A percentile compares a stretch with the other conserved stretches of the same genome.
These are phyloP conservation scores for Zophobas atratus DNA, from an alignment of 1,140 invertebrate species.

Conservation along the genomic window DNA sequence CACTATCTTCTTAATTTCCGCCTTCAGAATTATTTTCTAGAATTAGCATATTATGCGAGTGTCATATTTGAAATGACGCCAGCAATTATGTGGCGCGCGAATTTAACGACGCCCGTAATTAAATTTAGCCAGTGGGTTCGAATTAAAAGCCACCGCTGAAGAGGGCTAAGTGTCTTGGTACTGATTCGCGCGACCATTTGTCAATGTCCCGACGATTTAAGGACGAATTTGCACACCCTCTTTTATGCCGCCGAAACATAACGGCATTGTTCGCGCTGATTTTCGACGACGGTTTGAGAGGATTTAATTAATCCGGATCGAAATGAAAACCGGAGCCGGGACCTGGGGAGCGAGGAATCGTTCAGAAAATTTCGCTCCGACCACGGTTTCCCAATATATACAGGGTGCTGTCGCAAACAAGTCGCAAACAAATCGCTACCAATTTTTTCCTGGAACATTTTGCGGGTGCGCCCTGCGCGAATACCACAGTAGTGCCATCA, in stretches of 20 bases:
- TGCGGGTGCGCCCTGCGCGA: no score
- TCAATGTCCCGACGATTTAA: slow-evolving; percentile 34
- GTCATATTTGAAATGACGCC: slow-evolving; percentile 50
- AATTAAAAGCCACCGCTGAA: slow-evolving; percentile 33
- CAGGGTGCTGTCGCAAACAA: no score
- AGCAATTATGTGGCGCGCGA: slow-evolving; percentile 43
- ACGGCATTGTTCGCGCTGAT: slow-evolving; percentile 30
- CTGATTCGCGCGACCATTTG: slow-evolving; percentile 22
- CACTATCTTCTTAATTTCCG: slow-evolving; percentile 58
- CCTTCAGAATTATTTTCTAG: slow-evolving; percentile 57
- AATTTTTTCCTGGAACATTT: no score
- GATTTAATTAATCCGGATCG: slow-evolving; percentile 30
- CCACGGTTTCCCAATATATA: not conserved
- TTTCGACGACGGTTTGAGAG: slow-evolving; percentile 15
- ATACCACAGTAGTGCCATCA: no score
- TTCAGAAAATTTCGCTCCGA: not conserved
- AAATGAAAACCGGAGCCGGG: not conserved
- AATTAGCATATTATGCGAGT: slow-evolving; percentile 55
- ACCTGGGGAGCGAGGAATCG: no score
- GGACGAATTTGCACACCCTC: slow-evolving; percentile 22
- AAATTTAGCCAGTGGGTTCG: slow-evolving; percentile 41
- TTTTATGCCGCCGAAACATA: slow-evolving; percentile 18
- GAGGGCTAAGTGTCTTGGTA: slow-evolving; percentile 25
- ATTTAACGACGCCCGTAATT: slow-evolving; percentile 47
- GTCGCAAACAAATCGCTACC: no score